Base-by-base conservation (phyloP, 1,140 invertebrate species). In the Rhopalosiphum padi region DNA sequence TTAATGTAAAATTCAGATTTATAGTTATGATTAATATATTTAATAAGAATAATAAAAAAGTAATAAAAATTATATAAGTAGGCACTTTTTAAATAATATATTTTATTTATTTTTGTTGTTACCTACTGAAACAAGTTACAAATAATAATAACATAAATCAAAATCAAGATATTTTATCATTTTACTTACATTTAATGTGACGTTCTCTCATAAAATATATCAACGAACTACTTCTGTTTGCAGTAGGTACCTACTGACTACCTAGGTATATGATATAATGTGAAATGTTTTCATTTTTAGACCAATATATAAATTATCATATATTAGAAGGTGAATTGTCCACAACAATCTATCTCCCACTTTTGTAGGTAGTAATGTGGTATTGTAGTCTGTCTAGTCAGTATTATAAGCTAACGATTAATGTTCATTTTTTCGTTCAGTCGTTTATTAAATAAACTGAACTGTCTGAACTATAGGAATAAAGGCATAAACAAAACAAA, bases 111-210 rank as follows among this genome's bases (percentile, higher is more conserved):
- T 37, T 5, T n/a, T 37, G 77, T 82, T 35, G 5, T 55, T 82
- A n/a, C n/a, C n/a, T n/a, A 82, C 35, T 6, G 21, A 37, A 35
- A 82, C 18, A 82, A 82, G n/a, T 35, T 35, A n/a, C 7, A 21
- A 82, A 82, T 82, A 82, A 82, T 37, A 82, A 83, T 23, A 83
- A 83, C 2, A 37, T 82, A 22, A 37, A 37, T 25, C 4, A 60
- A 60, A 25, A 60, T 83, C 2, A 22, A 83, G 7, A 83, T 7
- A 22, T 83, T 21, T 21, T 30, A 30, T 2, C 18, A 35, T 35
- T 87, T 48, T 87, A 87, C 86, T 87, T 87, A 87, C 86, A 51
- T 48, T 48, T 22, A 48, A n/a, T 87, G 30, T 6, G 43, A 87
- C 43, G 46, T 87, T 87, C 7, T 43, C 18, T 2, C 22, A 83